A percentile compares a stretch with the other conserved stretches of the same genome.
phyloP scores from a whole-genome alignment of 2,888 invertebrate genomes.

The Acanthoscelides obtectus region DNA sequence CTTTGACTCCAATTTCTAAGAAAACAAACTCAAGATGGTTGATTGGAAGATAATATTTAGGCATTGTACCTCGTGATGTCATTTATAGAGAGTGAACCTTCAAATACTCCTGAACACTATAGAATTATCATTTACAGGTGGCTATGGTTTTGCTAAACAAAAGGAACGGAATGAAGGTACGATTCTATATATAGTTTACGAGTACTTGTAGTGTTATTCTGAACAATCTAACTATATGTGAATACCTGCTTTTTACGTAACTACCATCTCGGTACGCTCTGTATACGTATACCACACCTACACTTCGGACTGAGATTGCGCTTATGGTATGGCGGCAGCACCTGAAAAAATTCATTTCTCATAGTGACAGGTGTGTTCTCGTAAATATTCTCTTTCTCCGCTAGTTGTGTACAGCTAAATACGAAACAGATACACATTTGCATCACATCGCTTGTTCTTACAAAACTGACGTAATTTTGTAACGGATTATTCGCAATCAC shows the following conservation, averaged over 20 bases:
- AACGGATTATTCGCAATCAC: background rate
- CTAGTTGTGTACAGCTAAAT: background rate
- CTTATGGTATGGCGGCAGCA: background rate
- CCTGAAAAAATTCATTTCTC: background rate
- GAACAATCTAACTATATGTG: no score
- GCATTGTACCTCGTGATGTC: no score
- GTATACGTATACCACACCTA: background rate
- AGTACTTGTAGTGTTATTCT: no score
- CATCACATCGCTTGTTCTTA: background rate
- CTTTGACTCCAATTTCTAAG: no score
- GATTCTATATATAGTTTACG: no score
- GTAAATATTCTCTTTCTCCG: background rate
- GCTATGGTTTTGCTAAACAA: no score
- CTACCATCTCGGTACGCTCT: background rate
- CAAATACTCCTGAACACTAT: no score
- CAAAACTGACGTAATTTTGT: background rate
- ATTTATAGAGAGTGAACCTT: no score
- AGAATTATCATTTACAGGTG: no score
- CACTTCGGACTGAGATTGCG: background rate
- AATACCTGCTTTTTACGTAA: background rate
- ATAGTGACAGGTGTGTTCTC: background rate
- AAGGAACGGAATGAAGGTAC: no score
- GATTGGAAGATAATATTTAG: no score
- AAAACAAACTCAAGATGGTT: no score
- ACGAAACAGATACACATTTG: background rate